Evolutionary conservation across 1,140 invertebrate genomes (phyloP).

Genomic region (Diachasmimorpha longicaudata): DNA sequence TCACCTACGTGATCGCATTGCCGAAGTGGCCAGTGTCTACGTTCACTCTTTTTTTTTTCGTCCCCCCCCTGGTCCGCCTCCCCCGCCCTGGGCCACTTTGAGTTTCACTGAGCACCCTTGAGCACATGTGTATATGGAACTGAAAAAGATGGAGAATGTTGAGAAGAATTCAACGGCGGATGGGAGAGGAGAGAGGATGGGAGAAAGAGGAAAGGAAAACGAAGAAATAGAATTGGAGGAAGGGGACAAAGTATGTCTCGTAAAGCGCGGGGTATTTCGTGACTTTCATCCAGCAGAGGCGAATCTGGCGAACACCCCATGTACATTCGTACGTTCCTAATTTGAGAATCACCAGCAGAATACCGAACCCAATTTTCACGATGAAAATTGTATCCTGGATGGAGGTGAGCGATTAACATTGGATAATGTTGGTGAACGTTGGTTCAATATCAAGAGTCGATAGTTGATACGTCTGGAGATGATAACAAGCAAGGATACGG

Average conservation of each 20-base stretch:
- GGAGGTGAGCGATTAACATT: too few species aligned
- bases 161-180: neutral
- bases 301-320: slow-evolving; percentile 12
- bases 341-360: slow-evolving; percentile 17
- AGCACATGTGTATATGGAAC: neutral
- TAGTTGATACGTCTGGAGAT: too few species aligned
- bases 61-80: too few species aligned
- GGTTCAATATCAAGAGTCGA: neutral
- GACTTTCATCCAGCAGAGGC: neutral
- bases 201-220: neutral
- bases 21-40: slow-evolving; percentile 11
- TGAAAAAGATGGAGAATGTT: neutral
- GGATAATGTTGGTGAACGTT: neutral
- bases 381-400: neutral
- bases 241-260: neutral
- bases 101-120: slow-evolving; percentile 12
- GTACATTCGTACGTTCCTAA: slow-evolving; percentile 18
- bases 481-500: too few species aligned
- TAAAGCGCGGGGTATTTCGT: slow-evolving; percentile 2
- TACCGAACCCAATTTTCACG: neutral
- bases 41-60: neutral
- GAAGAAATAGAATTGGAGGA: neutral
- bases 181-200: neutral
- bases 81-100: slow-evolving; percentile 23
- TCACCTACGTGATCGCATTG: slow-evolving; percentile 30